Conservation (phyloP, 1,140 invertebrate genomes). For the Eriocheir sinensis region DNA sequence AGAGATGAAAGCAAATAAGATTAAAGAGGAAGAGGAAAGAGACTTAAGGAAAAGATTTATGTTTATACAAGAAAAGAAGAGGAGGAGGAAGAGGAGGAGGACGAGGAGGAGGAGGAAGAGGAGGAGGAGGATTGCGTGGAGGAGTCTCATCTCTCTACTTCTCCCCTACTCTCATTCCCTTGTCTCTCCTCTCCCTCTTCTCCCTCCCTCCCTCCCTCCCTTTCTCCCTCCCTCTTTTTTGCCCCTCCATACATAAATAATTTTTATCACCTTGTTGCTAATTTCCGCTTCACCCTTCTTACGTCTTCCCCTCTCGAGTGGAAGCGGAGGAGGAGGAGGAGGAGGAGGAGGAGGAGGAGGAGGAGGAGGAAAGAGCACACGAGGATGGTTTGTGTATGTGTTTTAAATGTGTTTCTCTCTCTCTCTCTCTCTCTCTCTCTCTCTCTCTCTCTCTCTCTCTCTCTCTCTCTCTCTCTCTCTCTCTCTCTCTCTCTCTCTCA, state of each 20-base stretch:
- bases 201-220: constrained; percentile 3
- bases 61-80: no score
- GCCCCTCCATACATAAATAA: background rate
- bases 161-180: background rate
- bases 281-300: no score
- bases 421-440: background rate
- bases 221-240: background rate
- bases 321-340: background rate
- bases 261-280: background rate
- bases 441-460: background rate
- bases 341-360: background rate
- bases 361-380: background rate
- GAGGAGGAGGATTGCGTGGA: no score
- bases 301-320: background rate
- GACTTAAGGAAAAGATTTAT: background rate
- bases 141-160: background rate
- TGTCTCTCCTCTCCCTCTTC: background rate
- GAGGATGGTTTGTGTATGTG: background rate
- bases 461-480: background rate
- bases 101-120: no score
- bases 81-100: no score
- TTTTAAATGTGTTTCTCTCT: no score
- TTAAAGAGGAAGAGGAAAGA: background rate
- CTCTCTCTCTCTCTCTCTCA: background rate
- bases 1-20: background rate